A percentile compares a stretch with the other conserved stretches of the same genome.
Evolutionary conservation across 2,888 invertebrate species (phyloP).

Genomic region (Sepioteuthis lessoniana): DNA sequence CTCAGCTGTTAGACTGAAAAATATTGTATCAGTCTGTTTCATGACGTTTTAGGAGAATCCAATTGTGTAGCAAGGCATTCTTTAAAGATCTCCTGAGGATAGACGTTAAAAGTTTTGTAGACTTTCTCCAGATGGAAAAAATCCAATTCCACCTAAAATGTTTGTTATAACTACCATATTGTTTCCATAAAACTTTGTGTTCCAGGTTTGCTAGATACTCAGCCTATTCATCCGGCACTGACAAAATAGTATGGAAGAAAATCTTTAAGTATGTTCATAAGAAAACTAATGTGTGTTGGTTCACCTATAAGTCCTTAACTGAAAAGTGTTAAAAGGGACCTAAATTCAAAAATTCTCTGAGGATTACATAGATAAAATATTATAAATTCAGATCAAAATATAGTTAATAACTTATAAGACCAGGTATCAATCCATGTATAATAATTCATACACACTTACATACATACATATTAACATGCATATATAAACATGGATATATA

Average conservation of each 20-base stretch:
- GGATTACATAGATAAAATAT: no score
- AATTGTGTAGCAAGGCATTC: conserved; percentile 12
- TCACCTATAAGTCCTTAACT: no score
- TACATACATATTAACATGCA: no score
- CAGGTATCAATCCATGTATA: no score
- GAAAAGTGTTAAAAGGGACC: no score
- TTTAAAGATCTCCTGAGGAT: conserved; percentile 11
- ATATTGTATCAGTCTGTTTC: conserved; percentile 33
- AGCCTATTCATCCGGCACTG: neutral
- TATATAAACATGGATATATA: no score
- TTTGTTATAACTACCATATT: neutral
- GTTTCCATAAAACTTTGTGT: neutral
- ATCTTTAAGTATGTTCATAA: neutral
- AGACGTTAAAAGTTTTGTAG: neutral
- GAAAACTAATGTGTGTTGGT: neutral
- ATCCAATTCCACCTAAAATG: conserved; percentile 21
- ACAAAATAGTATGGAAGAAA: neutral
- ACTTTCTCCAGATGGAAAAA: neutral
- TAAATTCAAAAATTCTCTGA: no score
- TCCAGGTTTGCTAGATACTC: neutral
- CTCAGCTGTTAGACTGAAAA: neutral
- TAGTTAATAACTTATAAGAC: no score
- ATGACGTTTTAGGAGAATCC: conserved; percentile 18
- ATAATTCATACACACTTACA: no score
- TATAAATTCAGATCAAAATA: no score